These are phyloP conservation scores for Sarcophilus harrisii DNA, from an alignment of 2,797 vertebrate genomes.

Conservation along the genomic window DNA sequence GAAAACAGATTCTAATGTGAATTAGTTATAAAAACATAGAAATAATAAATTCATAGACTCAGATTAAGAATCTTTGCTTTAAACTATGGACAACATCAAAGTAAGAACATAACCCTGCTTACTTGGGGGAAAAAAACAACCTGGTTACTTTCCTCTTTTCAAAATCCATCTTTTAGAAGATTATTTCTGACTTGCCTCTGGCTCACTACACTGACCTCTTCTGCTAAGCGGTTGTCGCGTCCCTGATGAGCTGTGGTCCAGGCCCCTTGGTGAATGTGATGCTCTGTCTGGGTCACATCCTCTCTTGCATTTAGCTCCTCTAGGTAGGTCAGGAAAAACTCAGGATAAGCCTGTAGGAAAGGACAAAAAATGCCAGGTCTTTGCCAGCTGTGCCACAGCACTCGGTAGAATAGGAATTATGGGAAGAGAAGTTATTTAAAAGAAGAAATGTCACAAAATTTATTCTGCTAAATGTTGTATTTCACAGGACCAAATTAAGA, in stretches of 20 bases:
- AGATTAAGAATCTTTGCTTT: neutral
- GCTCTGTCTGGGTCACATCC: constrained; percentile 83
- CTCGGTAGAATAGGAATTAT: constrained; percentile 40
- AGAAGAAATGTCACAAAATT: constrained; percentile 49
- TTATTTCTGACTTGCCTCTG: constrained; percentile 81
- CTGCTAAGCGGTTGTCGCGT: constrained; percentile 75
- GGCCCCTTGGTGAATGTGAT: constrained; percentile 73
- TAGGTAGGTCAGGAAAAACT: constrained; percentile 87
- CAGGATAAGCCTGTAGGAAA: constrained; percentile 84
- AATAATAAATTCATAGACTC: neutral
- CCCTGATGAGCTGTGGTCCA: constrained; percentile 78
- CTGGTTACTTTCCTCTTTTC: constrained; percentile 67
- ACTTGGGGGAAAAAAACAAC: neutral
- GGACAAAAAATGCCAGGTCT: constrained; percentile 70
- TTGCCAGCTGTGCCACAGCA: constrained; percentile 64
- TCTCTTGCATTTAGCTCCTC: constrained; percentile 83
- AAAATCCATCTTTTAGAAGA: constrained; percentile 70
- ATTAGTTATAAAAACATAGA: neutral
- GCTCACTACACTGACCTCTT: constrained; percentile 82
- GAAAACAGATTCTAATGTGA: neutral
- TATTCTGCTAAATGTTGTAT: neutral
- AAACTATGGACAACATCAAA: neutral
- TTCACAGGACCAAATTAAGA: constrained; percentile 45
- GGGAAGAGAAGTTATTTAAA: constrained; percentile 25
- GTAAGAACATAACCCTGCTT: constrained; percentile 12